Evolutionary conservation across 2,888 invertebrate species (phyloP).

Genomic region (Xestia xanthographa): DNA sequence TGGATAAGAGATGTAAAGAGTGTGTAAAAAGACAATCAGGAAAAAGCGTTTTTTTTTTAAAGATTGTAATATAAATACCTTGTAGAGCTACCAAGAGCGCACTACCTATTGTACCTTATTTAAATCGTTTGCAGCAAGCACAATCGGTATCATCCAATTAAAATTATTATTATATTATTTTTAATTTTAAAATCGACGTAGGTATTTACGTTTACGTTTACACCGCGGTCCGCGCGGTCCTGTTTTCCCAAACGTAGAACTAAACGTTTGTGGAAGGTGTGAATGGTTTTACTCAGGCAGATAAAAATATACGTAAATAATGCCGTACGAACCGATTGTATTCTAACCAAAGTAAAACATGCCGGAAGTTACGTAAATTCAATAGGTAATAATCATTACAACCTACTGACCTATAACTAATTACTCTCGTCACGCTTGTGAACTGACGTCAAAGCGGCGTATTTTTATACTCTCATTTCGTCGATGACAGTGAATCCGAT

Average conservation of each 20-base stretch:
- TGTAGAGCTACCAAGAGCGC: neutral
- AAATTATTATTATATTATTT: too few species aligned
- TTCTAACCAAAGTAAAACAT: neutral
- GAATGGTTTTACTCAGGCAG: neutral
- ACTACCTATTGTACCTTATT: neutral
- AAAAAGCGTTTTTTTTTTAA: neutral
- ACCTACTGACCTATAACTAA: slow-evolving; percentile 7
- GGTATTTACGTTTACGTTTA: too few species aligned
- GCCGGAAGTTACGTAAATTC: neutral
- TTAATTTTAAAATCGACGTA: too few species aligned
- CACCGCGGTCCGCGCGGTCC: too few species aligned
- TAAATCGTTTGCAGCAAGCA: too few species aligned
- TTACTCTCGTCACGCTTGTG: neutral
- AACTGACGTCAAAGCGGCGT: slow-evolving; percentile 30
- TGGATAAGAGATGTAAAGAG: neutral
- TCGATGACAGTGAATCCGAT: slow-evolving; percentile 20
- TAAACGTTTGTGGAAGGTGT: neutral
- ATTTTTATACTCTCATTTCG: slow-evolving; percentile 17
- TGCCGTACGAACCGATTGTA: neutral
- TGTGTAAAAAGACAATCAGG: neutral
- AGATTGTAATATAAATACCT: neutral
- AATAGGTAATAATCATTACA: neutral
- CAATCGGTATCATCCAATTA: too few species aligned
- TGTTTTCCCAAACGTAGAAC: neutral
- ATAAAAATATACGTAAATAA: neutral